Evolutionary conservation across 2,113 vertebrate species (phyloP), one percentile per base, ranked within the genome.

Genomic region (Passer montanus): DNA sequence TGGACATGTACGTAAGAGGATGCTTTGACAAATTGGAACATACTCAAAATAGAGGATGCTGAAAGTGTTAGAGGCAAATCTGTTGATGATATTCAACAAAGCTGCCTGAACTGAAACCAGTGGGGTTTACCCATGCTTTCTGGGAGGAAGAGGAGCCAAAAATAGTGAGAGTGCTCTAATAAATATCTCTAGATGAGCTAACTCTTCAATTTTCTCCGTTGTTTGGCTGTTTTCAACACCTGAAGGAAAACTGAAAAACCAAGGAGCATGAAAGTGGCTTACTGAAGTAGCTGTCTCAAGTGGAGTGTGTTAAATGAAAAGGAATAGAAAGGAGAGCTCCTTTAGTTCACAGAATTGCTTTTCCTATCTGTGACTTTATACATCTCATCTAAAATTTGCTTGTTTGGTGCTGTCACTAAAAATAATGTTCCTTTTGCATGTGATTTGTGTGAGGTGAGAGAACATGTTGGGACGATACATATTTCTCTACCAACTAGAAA

Each of bases 51-150:
- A 92, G 68, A 76, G 60, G 50, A 90, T 77, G 50, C 6, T 90
- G 85, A 90, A 89, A 89, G n/a, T 68, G 44, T 64, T 84, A 66
- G 69, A 95, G 49, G 63, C 26, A 91, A 90, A 93, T 72, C 26
- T 4, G 4, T 18, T 20, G 16, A 64, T 53, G n/a, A 84, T 68
- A 95, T 72, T 88, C 64, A 90, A 46, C 13, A 15, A 83, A 92
- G n/a, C 7, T 31, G 1, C 52, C 33, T 90, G 88, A 96, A 94
- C 68, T 53, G 60, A 96, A 93, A 94, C 47, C 41, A 72, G 39
- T 56, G 73, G 52, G 73, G 37, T 86, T 95, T 95, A 11, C 64
- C 76, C 49, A 81, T 17, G 26, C 41, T 9, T 95, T 93, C 79
- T 90, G 68, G 35, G 64, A 95, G 39, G 16, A 76, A 94, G 88